Conservation (phyloP, 2,888 invertebrate species). For the Scotopteryx bipunctaria region DNA sequence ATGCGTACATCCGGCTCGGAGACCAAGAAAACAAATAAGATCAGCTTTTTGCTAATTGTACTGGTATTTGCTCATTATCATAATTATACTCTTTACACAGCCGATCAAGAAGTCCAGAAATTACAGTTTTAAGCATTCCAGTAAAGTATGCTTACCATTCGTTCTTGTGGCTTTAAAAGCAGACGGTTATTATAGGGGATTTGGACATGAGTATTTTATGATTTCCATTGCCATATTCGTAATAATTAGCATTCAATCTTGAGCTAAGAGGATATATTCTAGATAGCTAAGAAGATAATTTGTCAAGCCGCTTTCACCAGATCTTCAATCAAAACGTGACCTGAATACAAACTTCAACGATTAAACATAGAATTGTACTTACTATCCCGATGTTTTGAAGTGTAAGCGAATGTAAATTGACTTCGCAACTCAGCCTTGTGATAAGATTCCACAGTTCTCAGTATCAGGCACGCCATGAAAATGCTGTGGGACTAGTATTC, state of each 20-base stretch:
- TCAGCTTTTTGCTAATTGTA: conserved; percentile 33
- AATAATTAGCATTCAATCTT: no score
- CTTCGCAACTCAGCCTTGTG: conserved; percentile 19
- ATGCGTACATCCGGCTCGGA: conserved; percentile 52
- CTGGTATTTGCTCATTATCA: conserved; percentile 21
- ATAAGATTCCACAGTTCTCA: conserved; percentile 24
- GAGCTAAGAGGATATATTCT: no score
- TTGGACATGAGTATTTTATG: no score
- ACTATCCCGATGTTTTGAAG: conserved; percentile 15
- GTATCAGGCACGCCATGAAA: conserved; percentile 27
- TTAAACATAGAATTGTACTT: conserved; percentile 1
- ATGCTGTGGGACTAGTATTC: conserved; percentile 27
- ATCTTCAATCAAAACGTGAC: conserved; percentile 1
- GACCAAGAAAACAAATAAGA: conserved; percentile 45
- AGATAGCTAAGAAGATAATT: not conserved
- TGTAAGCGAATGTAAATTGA: conserved; percentile 22
- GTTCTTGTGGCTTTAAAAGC: no score
- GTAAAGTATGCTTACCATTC: no score
- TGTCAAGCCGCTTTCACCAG: not conserved
- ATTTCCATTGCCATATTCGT: no score
- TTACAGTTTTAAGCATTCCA: no score
- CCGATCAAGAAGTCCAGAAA: no score
- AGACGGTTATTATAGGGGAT: no score
- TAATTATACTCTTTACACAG: not conserved
- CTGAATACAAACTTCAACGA: not conserved